A percentile compares a stretch with the other conserved stretches of the same genome.
These are phyloP conservation scores for Macrotis lagotis DNA, from an alignment of 2,113 vertebrate species.

Conservation along the genomic window DNA sequence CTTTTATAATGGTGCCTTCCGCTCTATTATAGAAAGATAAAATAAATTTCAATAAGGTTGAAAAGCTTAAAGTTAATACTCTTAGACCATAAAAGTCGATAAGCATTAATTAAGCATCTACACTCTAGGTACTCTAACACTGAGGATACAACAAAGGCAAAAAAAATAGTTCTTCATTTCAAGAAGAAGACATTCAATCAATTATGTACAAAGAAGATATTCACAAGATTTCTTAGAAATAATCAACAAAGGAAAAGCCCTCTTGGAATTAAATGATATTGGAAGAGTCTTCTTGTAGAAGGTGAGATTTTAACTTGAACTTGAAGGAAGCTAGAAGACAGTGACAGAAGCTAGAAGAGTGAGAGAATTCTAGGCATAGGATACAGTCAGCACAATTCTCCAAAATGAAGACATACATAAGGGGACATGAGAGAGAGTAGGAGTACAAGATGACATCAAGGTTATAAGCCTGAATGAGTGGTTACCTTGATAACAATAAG, in stretches of 20 bases:
- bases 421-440: not conserved
- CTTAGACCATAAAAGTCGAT: not conserved
- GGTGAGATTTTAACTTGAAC: not conserved
- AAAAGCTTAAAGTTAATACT: no score
- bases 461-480: not conserved
- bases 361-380: not conserved
- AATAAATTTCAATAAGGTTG: not conserved
- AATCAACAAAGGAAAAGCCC: not conserved
- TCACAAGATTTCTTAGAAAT: not conserved
- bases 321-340: not conserved
- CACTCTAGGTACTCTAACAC: not conserved
- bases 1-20: not conserved
- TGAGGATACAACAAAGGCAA: not conserved
- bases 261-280: not conserved
- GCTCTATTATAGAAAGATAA: not conserved
- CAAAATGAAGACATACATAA: not conserved
- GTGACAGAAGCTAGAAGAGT: not conserved
- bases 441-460: not conserved
- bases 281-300: not conserved
- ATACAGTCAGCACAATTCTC: not conserved
- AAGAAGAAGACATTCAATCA: not conserved
- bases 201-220: not conserved
- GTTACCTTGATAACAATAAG: not conserved
- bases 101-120: not conserved
- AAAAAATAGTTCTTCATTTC: not conserved